Evolutionary conservation across 2,888 invertebrate genomes (phyloP).

Genomic region (Stratiomys singularior): DNA sequence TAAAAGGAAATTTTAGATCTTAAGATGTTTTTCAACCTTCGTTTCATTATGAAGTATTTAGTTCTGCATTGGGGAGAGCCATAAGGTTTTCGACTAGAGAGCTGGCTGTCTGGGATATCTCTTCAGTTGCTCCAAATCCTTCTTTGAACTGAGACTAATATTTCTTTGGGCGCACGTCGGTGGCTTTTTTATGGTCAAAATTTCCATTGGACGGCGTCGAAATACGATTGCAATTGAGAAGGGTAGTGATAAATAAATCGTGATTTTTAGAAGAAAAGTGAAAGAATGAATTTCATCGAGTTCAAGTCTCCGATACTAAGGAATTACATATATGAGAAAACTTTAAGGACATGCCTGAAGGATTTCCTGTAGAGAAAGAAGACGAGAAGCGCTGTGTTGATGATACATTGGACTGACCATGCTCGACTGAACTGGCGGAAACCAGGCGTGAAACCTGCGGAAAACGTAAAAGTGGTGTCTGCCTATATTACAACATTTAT

Average conservation of each 20-base stretch:
- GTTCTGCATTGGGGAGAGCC: background rate
- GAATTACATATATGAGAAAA: background rate
- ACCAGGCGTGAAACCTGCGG: slow-evolving; percentile 52
- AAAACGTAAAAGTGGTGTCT: too few species aligned
- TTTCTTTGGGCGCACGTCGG: background rate
- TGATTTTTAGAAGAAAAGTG: background rate
- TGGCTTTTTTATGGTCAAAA: background rate
- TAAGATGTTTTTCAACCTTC: too few species aligned
- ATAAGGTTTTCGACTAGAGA: background rate
- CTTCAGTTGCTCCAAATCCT: background rate
- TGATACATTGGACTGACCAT: slow-evolving; percentile 33
- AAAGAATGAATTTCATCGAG: background rate
- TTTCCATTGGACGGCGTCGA: background rate
- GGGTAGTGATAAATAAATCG: background rate
- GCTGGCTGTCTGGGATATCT: too few species aligned
- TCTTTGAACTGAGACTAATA: background rate
- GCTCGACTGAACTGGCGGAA: slow-evolving; percentile 53
- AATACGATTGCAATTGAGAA: too few species aligned
- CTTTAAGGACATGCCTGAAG: background rate
- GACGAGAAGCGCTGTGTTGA: background rate
- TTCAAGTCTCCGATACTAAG: slow-evolving; percentile 2
- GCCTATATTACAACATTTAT: slow-evolving; percentile 54
- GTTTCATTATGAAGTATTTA: background rate
- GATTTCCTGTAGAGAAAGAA: background rate
- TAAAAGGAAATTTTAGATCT: too few species aligned